Conservation (phyloP, 2,888 invertebrate species). For the Syritta pipiens region DNA sequence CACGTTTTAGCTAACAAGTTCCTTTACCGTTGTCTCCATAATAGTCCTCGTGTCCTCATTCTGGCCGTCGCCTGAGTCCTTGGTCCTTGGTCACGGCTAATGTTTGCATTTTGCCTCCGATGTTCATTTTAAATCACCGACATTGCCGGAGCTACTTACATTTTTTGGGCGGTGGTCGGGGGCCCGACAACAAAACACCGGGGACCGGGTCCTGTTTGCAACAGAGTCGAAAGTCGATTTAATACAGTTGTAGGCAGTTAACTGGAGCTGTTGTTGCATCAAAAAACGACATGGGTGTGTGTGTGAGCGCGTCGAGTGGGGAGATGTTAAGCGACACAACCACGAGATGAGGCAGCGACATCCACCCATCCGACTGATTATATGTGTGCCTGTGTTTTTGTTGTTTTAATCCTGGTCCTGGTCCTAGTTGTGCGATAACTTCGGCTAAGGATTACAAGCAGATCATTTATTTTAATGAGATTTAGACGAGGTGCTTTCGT, state of each 20-base stretch:
- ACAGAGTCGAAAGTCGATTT: too few relatives aligned
- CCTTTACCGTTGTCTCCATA: conserved; percentile 41
- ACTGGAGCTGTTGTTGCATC: conserved; percentile 53
- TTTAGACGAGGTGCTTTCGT: conserved; percentile 70
- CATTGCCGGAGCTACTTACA: conserved; percentile 53
- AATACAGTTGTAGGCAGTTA: conserved; percentile 57
- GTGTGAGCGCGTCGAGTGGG: neutral
- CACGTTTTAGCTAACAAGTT: conserved; percentile 54
- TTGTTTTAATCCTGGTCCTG: conserved; percentile 58
- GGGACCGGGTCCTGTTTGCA: too few relatives aligned
- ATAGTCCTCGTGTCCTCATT: conserved; percentile 39
- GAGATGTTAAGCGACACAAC: neutral
- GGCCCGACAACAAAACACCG: conserved; percentile 20
- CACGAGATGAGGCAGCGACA: conserved; percentile 3
- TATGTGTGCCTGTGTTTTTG: neutral
- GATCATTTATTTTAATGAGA: conserved; percentile 77
- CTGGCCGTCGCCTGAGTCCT: conserved; percentile 4
- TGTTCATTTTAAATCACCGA: conserved; percentile 67
- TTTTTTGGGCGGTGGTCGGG: too few relatives aligned
- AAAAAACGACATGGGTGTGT: conserved; percentile 20
- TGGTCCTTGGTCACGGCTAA: conserved; percentile 60
- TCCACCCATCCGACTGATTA: neutral
- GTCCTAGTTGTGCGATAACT: conserved; percentile 54
- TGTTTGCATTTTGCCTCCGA: conserved; percentile 59
- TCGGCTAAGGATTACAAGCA: conserved; percentile 58